Conservation (phyloP, 2,797 vertebrate species). For the Lacerta bilineata region DNA sequence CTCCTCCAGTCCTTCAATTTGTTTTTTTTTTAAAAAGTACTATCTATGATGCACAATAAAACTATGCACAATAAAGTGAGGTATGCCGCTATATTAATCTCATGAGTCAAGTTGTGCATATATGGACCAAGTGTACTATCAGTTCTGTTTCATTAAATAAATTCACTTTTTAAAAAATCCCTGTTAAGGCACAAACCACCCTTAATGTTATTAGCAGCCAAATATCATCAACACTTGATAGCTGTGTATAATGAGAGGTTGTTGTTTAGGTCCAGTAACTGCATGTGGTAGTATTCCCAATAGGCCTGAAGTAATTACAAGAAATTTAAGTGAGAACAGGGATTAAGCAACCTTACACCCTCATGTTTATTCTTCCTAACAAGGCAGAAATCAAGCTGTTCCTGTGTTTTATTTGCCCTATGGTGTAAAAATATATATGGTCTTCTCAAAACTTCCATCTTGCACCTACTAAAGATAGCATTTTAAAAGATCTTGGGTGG, state of each 20-base stretch:
- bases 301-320: conserved; percentile 29
- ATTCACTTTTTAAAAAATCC: not conserved
- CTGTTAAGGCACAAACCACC: not conserved
- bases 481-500: not conserved
- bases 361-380: not conserved
- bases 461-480: not conserved
- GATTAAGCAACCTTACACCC: not conserved
- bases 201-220: conserved; percentile 2
- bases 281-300: not conserved
- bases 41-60: too few relatives aligned
- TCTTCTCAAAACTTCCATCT: not conserved
- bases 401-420: not conserved
- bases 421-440: not conserved
- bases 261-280: conserved; percentile 2
- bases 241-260: conserved; percentile 3
- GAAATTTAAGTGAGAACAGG: conserved; percentile 7
- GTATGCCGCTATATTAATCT: not conserved
- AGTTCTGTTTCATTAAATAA: not conserved
- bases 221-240: conserved; percentile 10
- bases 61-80: too few relatives aligned
- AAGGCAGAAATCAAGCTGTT: not conserved
- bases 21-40: too few relatives aligned
- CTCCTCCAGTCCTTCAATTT: too few relatives aligned
- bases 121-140: not conserved
- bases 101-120: not conserved